Percentiles rank a stretch among this genome's conserved stretches.
These are phyloP conservation scores for Conger conger DNA, from an alignment of 2,113 vertebrate species.

Conservation along the genomic window DNA sequence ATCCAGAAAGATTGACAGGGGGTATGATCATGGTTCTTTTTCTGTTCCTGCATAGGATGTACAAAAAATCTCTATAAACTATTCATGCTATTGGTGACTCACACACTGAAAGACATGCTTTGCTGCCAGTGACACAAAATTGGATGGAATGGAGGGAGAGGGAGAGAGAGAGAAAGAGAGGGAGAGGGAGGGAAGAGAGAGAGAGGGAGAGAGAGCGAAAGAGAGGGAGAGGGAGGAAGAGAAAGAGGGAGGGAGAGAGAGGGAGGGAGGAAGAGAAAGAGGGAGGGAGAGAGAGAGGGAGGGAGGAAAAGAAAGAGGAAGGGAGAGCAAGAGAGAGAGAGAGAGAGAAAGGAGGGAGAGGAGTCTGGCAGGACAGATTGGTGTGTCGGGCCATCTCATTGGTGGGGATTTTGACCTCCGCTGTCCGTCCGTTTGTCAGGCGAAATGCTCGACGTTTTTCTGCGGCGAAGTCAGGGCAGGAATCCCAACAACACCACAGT, in stretches of 20 bases:
- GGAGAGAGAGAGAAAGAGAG: no score
- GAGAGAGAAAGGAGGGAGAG: background rate
- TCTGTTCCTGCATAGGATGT: background rate
- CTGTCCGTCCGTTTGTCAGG: slow-evolving; percentile 24
- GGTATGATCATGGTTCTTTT: background rate
- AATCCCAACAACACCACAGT: slow-evolving; percentile 27
- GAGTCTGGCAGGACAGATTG: slow-evolving; percentile 1
- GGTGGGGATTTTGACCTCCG: slow-evolving; percentile 32
- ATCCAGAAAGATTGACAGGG: background rate
- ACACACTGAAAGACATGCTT: slow-evolving; percentile 2
- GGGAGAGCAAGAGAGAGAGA: background rate
- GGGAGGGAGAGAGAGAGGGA: no score
- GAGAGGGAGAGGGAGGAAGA: no score
- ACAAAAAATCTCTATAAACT: background rate
- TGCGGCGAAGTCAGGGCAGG: slow-evolving; percentile 1
- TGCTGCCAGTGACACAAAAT: background rate
- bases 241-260: no score
- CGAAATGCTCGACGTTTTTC: slow-evolving; percentile 6
- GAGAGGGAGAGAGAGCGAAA: no score
- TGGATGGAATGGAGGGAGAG: background rate
- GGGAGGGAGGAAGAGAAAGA: no score
- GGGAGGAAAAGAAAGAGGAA: background rate
- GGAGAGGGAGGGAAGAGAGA: no score
- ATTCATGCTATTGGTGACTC: background rate
- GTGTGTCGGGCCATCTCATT: slow-evolving; percentile 20